Conservation (phyloP, 1,140 invertebrate genomes). For the Cryptotermes secundus region DNA sequence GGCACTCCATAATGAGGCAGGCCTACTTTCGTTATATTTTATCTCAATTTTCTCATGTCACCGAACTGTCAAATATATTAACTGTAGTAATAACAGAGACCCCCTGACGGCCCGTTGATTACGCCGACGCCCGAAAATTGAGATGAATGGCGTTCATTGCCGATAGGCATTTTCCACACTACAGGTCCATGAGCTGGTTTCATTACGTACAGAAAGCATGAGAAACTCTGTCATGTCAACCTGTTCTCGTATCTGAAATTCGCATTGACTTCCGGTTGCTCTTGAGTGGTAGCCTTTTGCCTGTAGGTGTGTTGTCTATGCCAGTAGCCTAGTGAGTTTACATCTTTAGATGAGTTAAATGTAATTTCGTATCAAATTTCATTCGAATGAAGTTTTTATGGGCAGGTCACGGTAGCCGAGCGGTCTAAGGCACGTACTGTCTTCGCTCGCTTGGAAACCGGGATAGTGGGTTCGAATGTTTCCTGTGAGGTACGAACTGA, state of each 20-base stretch:
- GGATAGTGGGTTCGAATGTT: too few relatives aligned
- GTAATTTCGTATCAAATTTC: too few relatives aligned
- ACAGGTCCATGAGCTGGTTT: not conserved
- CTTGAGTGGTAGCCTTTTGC: too few relatives aligned
- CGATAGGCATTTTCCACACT: not conserved
- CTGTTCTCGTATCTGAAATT: not conserved
- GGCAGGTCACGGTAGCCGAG: too few relatives aligned
- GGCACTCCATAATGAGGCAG: not conserved
- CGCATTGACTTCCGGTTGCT: not conserved
- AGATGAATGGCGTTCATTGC: not conserved
- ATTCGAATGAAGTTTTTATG: too few relatives aligned
- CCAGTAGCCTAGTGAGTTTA: too few relatives aligned
- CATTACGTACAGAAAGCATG: not conserved
- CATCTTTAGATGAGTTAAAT: too few relatives aligned
- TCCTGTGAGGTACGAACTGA: too few relatives aligned
- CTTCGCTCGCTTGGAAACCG: too few relatives aligned
- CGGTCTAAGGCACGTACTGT: too few relatives aligned
- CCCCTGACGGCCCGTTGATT: too few relatives aligned
- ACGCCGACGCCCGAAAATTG: not conserved
- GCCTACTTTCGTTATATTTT: not conserved
- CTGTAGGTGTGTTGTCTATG: too few relatives aligned
- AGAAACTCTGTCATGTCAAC: not conserved
- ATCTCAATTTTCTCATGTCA: not conserved
- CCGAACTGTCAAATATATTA: not conserved
- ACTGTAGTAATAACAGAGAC: not conserved